These are phyloP conservation scores for Salvelinus sp. DNA, from an alignment of 2,113 vertebrate species.

Conservation along the genomic window DNA sequence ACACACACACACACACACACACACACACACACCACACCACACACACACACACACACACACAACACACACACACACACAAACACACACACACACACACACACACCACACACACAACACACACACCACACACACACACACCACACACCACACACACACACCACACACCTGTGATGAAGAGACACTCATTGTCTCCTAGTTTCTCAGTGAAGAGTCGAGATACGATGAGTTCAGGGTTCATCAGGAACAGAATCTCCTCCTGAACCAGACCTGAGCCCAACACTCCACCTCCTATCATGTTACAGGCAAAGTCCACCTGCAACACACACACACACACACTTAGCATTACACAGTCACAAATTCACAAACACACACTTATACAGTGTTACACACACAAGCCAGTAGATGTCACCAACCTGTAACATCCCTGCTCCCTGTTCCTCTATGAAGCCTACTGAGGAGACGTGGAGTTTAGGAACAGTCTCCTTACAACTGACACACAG, in stretches of 20 bases:
- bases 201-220: constrained; percentile 74
- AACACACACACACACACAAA: neutral
- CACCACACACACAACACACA: constrained; percentile 36
- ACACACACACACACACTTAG: neutral
- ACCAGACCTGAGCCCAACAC: constrained; percentile 68
- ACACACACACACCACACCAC: constrained; percentile 28
- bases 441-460: constrained; percentile 58
- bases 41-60: neutral
- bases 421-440: constrained; percentile 58
- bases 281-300: constrained; percentile 64
- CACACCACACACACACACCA: constrained; percentile 41
- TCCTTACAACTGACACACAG: constrained; percentile 33
- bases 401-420: constrained; percentile 65
- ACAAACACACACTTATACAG: neutral
- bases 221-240: constrained; percentile 73
- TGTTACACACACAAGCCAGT: neutral
- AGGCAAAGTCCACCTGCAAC: constrained; percentile 73
- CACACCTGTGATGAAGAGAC: constrained; percentile 67
- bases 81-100: neutral
- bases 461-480: constrained; percentile 48
- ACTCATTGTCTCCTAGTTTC: constrained; percentile 61
- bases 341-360: neutral
- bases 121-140: neutral
- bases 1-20: neutral
- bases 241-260: constrained; percentile 76